Percentiles rank a stretch among this genome's conserved stretches.
These are phyloP conservation scores for Zaprionus inermis DNA, from an alignment of 1,140 invertebrate species.

Conservation along the genomic window DNA sequence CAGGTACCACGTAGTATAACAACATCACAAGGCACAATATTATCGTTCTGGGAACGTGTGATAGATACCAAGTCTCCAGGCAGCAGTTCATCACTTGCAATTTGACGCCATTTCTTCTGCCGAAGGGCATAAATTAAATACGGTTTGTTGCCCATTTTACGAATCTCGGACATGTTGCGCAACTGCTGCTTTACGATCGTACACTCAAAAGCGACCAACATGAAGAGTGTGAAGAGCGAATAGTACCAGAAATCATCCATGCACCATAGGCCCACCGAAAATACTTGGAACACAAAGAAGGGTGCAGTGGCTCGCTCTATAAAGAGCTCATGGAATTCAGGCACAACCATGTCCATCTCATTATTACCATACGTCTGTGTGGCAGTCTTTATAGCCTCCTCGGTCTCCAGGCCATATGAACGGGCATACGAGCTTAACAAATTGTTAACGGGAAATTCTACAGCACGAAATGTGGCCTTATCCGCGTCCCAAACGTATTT, in stretches of 20 bases:
- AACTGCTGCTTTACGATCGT: conserved; percentile 99
- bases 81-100: conserved; percentile 94
- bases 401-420: conserved; percentile 94
- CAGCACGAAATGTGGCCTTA: conserved; percentile 90
- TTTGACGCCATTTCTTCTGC: conserved; percentile 95
- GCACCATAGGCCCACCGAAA: conserved; percentile 99
- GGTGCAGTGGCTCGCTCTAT: conserved; percentile 99
- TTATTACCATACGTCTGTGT: conserved; percentile 95
- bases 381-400: conserved; percentile 90
- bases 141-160: conserved; percentile 99
- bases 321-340: conserved; percentile 98
- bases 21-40: conserved; percentile 98
- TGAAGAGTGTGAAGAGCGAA: conserved; percentile 97
- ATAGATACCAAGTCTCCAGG: conserved; percentile 99
- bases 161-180: conserved; percentile 99
- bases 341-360: conserved; percentile 94
- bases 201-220: conserved; percentile 99
- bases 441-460: conserved; percentile 93
- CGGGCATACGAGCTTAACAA: conserved; percentile 90
- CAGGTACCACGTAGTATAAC: conserved; percentile 96
- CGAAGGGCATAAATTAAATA: conserved; percentile 97
- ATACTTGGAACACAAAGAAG: conserved; percentile 98
- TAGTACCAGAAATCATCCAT: conserved; percentile 99
- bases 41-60: conserved; percentile 94
- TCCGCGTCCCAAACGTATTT: conserved; percentile 96